A percentile compares a stretch with the other conserved stretches of the same genome.
Evolutionary conservation across 2,888 invertebrate species (phyloP).

Genomic region (Smittia sp.): DNA sequence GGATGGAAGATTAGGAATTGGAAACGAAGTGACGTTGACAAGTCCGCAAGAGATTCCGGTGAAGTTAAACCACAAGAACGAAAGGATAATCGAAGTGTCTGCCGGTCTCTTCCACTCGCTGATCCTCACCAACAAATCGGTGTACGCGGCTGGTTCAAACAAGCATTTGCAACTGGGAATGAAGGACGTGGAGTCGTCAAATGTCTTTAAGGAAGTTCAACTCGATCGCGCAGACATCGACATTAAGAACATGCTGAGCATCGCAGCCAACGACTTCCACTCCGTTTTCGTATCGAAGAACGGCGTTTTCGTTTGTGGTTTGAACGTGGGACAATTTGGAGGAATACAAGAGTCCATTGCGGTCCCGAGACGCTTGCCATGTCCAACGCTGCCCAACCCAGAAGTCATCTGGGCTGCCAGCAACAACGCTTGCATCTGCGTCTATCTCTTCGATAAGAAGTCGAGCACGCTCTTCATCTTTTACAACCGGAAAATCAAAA

Average conservation of each 20-base stretch:
- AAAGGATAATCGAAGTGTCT: slow-evolving; percentile 49
- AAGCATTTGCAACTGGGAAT: slow-evolving; percentile 64
- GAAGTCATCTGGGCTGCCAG: slow-evolving; percentile 19
- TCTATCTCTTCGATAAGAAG: slow-evolving; percentile 16
- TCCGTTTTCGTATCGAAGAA: slow-evolving; percentile 64
- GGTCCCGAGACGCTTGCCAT: not conserved
- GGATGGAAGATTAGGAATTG: slow-evolving; percentile 68
- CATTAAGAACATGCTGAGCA: not conserved
- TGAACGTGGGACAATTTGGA: slow-evolving; percentile 79
- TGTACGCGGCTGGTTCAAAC: slow-evolving; percentile 65
- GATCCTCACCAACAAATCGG: slow-evolving; percentile 49
- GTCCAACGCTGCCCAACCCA: not conserved
- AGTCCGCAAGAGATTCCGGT: slow-evolving; percentile 47
- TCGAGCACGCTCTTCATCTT: not conserved
- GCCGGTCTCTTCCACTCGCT: slow-evolving; percentile 51
- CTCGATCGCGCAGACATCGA: slow-evolving; percentile 1
- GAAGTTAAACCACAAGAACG: slow-evolving; percentile 48
- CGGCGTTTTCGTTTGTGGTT: slow-evolving; percentile 74
- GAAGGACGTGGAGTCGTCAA: slow-evolving; percentile 54
- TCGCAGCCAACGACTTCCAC: slow-evolving; percentile 67
- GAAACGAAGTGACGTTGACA: slow-evolving; percentile 47
- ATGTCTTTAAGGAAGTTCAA: slow-evolving; percentile 51
- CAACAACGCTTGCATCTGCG: slow-evolving; percentile 24
- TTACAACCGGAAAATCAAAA: slow-evolving; percentile 26
- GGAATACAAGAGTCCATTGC: slow-evolving; percentile 54